Evolutionary conservation across 2,888 invertebrate genomes (phyloP), one percentile per base, ranked within the genome.

Genomic region (Ephialtes manifestator): DNA sequence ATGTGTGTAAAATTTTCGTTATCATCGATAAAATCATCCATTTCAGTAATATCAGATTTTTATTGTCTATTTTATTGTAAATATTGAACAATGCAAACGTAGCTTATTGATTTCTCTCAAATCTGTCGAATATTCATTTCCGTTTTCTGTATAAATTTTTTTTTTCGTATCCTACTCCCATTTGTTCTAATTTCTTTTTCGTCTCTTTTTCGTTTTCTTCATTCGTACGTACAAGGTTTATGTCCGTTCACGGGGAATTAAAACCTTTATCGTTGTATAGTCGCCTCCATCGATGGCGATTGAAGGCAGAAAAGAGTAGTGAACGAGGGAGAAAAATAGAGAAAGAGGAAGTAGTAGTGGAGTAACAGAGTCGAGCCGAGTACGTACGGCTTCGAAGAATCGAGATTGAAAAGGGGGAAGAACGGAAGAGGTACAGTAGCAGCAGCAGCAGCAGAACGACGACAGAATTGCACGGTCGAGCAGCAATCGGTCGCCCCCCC

Each of bases 221-320:
- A 46, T 28, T 51, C 75, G 13, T 63, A 18, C 39, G 53, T 71
- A 63, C 58, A 55, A 55, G 24, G 39, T 58, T 24, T 39, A 83
- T 75, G 83, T 81, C 86, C 88, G 80, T 88, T 90, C 89, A 88
- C 81, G 87, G 88, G 89, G 90, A 91, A 91, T 92, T 91, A 91
- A 92, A 91, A 90, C 87, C 89, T 89, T 91, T 91, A 90, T 91
- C 89, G 88, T 35, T 60, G 84, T 75, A 39, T 10, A 86, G 80
- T 86, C 65, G 72, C 53, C 68, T 72, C 84, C 71, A 82, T 60
- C 55, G 82, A 71, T 77, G 84, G 82, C 68, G 79, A 76, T 76
- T 53, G 75, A 51, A 63, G 46, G 39, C 63, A 39, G 55, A 39
- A 78, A 35, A 43, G 39, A 13, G 75, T 43, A 13, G 75, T 43